A percentile compares a stretch with the other conserved stretches of the same genome.
These are phyloP conservation scores for Calyptomena viridis DNA, from an alignment of 2,113 vertebrate genomes.

Conservation along the genomic window DNA sequence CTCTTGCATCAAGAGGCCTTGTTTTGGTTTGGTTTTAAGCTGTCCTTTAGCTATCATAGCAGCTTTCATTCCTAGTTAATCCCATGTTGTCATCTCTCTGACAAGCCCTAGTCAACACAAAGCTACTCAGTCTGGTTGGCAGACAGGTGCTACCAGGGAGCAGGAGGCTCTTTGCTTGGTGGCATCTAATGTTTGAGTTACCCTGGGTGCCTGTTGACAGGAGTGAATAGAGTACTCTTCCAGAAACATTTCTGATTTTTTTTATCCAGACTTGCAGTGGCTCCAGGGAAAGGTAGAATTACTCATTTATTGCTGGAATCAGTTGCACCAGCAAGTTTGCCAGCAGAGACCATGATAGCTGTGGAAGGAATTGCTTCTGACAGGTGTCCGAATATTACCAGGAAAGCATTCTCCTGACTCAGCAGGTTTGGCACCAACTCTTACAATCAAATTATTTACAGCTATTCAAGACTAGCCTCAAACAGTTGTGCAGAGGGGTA, in stretches of 20 bases:
- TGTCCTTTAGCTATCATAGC: background rate
- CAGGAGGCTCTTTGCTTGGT: background rate
- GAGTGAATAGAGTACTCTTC: background rate
- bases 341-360: background rate
- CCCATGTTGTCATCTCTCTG: constrained; percentile 16
- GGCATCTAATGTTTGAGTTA: background rate
- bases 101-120: background rate
- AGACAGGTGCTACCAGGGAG: background rate
- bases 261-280: background rate
- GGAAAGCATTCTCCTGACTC: constrained; percentile 18
- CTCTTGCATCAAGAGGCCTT: background rate
- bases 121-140: background rate
- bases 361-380: constrained; percentile 41
- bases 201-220: background rate
- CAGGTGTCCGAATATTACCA: constrained; percentile 31
- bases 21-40: background rate
- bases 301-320: background rate
- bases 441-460: constrained; percentile 17
- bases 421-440: constrained; percentile 6
- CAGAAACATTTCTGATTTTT: background rate
- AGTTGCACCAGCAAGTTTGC: background rate
- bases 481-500: constrained; percentile 9
- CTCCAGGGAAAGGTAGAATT: background rate
- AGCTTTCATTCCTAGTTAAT: constrained; percentile 41
- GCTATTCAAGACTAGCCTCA: constrained; percentile 13